Conservation (phyloP, 2,797 vertebrate species). For the Enteromius afrohamiltoni region DNA sequence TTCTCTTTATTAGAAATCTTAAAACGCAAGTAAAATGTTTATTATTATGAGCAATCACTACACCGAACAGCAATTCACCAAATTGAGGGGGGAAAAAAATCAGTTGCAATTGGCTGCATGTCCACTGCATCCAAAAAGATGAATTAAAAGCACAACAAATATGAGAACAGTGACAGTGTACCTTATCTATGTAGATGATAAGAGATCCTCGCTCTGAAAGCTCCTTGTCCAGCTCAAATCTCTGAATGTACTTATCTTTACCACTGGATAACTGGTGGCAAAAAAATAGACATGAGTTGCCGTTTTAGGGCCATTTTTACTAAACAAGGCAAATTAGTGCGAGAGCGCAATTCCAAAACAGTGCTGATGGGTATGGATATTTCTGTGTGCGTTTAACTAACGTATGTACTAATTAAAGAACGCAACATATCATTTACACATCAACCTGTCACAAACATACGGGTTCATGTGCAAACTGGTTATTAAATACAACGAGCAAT, state of each 20-base stretch:
- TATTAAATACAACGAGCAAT: no score
- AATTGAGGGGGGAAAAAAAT: no score
- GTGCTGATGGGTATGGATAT: no score
- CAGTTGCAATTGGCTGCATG: no score
- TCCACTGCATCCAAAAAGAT: not conserved
- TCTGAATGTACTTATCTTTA: constrained; percentile 76
- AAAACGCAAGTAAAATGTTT: not conserved
- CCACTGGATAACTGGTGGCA: constrained; percentile 72
- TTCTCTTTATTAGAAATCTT: constrained; percentile 43
- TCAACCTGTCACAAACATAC: no score
- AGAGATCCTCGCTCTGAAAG: constrained; percentile 80
- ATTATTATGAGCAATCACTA: not conserved
- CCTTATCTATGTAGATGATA: constrained; percentile 86
- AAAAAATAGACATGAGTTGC: no score
- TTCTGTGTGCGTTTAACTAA: no score
- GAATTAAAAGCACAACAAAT: not conserved
- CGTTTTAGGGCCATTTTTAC: not conserved
- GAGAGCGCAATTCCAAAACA: no score
- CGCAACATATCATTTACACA: no score
- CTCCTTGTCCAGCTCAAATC: constrained; percentile 75
- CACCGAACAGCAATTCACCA: not conserved
- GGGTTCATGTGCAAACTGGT: no score
- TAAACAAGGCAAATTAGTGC: no score
- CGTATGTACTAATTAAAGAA: no score
- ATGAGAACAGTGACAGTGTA: constrained; percentile 44